Conservation (phyloP, 1,140 invertebrate species). For the Druon quercuslanigerum region DNA sequence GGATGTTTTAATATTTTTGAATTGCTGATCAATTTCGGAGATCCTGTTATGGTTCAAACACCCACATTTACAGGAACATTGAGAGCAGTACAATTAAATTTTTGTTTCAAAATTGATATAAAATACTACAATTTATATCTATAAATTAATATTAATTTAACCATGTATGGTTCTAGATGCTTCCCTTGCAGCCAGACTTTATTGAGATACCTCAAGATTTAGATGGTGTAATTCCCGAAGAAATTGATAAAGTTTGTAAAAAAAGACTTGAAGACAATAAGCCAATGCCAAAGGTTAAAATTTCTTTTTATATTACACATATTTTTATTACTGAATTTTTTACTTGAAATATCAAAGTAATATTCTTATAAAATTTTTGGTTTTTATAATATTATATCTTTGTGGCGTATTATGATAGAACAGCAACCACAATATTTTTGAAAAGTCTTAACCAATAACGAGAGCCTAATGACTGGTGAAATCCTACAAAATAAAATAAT, state of each 20-base stretch:
- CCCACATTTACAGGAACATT: slow-evolving; percentile 81
- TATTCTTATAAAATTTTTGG: no score
- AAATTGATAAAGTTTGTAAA: slow-evolving; percentile 61
- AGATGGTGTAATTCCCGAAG: slow-evolving; percentile 65
- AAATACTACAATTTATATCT: not conserved
- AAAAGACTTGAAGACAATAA: slow-evolving; percentile 44
- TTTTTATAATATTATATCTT: no score
- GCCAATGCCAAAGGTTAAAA: slow-evolving; percentile 67
- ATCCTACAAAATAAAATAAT: no score
- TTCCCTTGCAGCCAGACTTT: slow-evolving; percentile 58
- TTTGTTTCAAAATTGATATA: not conserved
- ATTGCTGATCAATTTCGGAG: slow-evolving; percentile 79
- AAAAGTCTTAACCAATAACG: no score
- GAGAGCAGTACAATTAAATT: slow-evolving; percentile 53
- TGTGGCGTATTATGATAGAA: no score
- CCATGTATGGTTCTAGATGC: slow-evolving; percentile 52
- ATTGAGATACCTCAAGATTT: slow-evolving; percentile 66
- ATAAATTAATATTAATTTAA: not conserved
- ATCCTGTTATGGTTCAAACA: slow-evolving; percentile 80
- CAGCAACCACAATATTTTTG: no score
- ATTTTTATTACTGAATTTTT: no score
- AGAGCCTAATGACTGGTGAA: no score
- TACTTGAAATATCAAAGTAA: no score
- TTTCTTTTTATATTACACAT: not conserved
- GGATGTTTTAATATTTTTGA: slow-evolving; percentile 83